phyloP scores from a whole-genome alignment of 2,888 invertebrate species.

The Cephus nigrinus region DNA sequence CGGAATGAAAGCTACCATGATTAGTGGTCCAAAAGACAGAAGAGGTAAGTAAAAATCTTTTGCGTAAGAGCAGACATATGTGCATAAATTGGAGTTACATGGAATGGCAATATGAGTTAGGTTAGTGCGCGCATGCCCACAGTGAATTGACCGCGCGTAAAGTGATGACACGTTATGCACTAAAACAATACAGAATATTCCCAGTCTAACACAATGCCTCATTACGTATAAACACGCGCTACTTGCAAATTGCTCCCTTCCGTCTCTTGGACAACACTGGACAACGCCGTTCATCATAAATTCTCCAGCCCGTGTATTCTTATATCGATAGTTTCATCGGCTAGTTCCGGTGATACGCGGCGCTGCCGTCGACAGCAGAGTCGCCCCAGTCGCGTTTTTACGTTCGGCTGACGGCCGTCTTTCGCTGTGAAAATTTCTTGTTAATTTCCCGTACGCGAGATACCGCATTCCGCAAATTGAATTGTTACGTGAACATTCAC shows the following conservation, averaged over 20 bases:
- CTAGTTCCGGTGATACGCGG: slow-evolving; percentile 13
- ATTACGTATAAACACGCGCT: background rate
- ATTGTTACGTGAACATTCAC: background rate
- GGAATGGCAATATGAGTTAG: background rate
- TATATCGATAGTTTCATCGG: background rate
- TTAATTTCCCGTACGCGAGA: slow-evolving; percentile 20
- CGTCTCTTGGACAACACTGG: background rate
- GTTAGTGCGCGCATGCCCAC: background rate
- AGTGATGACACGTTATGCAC: background rate
- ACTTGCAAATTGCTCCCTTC: background rate
- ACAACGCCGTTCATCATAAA: background rate
- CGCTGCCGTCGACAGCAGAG: slow-evolving; percentile 21
- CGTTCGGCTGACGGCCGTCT: slow-evolving; percentile 42
- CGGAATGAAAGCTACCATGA: too few relatives aligned
- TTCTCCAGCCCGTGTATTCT: background rate
- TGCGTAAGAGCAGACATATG: background rate
- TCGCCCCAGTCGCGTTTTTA: slow-evolving; percentile 48
- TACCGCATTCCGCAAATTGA: slow-evolving; percentile 8
- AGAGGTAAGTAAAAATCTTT: background rate
- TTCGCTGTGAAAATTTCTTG: slow-evolving; percentile 28
- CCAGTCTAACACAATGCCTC: background rate
- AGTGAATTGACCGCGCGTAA: background rate
- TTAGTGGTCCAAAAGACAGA: too few relatives aligned
- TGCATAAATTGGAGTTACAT: background rate
- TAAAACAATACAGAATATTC: background rate